Percentiles rank a stretch among this genome's conserved stretches.
Evolutionary conservation across 2,888 invertebrate species (phyloP).

Genomic region (Drosophila koepferae): DNA sequence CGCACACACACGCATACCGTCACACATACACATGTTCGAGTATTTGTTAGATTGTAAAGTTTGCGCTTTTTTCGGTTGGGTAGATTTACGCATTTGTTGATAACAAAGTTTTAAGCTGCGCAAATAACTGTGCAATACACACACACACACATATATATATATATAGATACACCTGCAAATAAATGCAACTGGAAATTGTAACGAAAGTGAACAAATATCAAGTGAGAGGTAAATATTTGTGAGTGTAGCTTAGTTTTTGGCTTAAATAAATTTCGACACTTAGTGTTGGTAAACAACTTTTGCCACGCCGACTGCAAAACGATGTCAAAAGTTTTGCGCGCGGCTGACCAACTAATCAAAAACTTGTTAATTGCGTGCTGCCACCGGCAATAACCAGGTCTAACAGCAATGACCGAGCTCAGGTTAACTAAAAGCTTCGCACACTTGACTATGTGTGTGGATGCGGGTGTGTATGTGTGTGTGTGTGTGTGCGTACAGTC

Average conservation of each 20-base stretch:
- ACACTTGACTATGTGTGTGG: not conserved
- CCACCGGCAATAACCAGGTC: constrained; percentile 57
- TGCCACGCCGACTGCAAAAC: constrained; percentile 56
- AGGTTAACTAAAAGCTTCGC: constrained; percentile 1
- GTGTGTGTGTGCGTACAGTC: not conserved
- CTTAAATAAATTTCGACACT: constrained; percentile 55
- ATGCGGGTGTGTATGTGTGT: not conserved
- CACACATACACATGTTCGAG: constrained; percentile 21
- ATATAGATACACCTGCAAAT: constrained; percentile 14
- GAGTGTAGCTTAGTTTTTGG: constrained; percentile 46
- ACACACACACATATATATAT: constrained; percentile 22
- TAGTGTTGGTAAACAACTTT: constrained; percentile 51
- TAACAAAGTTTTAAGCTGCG: constrained; percentile 75
- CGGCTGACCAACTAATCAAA: constrained; percentile 75
- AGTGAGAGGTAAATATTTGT: constrained; percentile 33
- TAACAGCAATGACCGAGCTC: not conserved
- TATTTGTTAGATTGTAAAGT: constrained; percentile 64
- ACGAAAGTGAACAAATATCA: constrained; percentile 39
- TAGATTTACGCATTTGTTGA: constrained; percentile 79
- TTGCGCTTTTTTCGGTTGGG: constrained; percentile 62
- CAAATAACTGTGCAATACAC: constrained; percentile 64
- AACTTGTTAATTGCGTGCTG: constrained; percentile 71
- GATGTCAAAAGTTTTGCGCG: constrained; percentile 68
- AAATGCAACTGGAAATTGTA: constrained; percentile 29
- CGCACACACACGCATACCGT: not conserved